A percentile compares a stretch with the other conserved stretches of the same genome.
Evolutionary conservation across 2,888 invertebrate genomes (phyloP).

Genomic region (Agrenia bidenticulata): DNA sequence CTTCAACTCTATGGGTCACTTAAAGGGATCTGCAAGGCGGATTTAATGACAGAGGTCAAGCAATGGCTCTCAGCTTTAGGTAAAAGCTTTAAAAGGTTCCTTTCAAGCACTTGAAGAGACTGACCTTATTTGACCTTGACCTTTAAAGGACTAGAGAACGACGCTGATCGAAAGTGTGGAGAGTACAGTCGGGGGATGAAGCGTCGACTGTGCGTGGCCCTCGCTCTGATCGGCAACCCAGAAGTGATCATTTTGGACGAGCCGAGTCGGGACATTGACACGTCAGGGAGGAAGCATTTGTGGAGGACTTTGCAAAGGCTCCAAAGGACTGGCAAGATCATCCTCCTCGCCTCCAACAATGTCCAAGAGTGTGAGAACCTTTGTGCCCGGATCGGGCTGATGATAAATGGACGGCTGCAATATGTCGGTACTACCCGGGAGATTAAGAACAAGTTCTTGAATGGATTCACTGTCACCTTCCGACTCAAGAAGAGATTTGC

Average conservation of each 20-base stretch:
- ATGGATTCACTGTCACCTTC: conserved; percentile 31
- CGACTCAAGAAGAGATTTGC: conserved; percentile 17
- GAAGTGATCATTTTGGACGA: conserved; percentile 16
- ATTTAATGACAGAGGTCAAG: conserved; percentile 17
- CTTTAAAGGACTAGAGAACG: conserved; percentile 26
- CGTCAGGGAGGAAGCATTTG: conserved; percentile 23
- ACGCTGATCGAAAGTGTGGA: conserved; percentile 15
- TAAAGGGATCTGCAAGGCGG: conserved; percentile 15
- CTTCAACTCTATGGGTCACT: conserved; percentile 22
- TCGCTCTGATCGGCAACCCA: conserved; percentile 28
- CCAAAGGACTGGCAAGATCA: conserved; percentile 20
- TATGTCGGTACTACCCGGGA: conserved; percentile 22
- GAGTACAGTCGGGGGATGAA: conserved; percentile 31
- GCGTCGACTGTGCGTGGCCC: conserved; percentile 23
- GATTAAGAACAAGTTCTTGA: conserved; percentile 33
- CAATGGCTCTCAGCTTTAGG: conserved; percentile 33
- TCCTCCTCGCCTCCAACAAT: conserved; percentile 30
- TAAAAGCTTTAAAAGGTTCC: neutral
- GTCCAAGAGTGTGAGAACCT: conserved; percentile 36
- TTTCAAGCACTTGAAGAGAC: no score
- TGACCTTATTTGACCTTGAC: no score
- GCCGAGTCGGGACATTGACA: conserved; percentile 22
- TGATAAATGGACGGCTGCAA: conserved; percentile 26
- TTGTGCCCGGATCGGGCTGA: conserved; percentile 29
- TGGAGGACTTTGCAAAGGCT: conserved; percentile 29